Conservation (phyloP, 92 coral and sea anemone genomes). For the Chrysogorgia sp. region DNA sequence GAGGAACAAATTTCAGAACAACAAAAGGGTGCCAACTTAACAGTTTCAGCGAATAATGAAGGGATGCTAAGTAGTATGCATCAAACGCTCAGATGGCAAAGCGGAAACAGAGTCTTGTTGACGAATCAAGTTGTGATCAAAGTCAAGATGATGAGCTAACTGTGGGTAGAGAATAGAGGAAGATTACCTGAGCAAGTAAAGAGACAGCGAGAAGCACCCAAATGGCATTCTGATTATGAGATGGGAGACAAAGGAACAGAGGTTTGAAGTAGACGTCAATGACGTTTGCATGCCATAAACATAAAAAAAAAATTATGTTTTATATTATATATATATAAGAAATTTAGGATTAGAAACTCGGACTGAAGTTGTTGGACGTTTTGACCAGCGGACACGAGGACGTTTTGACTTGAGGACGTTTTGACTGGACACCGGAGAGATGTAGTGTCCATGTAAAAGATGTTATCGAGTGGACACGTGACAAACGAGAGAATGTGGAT, state of each 20-base stretch:
- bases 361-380: neutral
- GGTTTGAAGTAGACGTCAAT: neutral
- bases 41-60: neutral
- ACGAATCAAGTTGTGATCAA: neutral
- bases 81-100: neutral
- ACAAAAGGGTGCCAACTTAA: neutral
- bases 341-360: neutral
- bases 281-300: neutral
- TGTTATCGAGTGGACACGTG: neutral
- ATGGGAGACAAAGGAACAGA: conserved; percentile 5
- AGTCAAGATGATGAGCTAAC: conserved; percentile 7
- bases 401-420: too few relatives aligned
- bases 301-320: neutral
- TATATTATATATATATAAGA: too few relatives aligned
- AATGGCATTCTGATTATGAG: conserved; percentile 21
- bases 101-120: neutral
- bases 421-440: conserved; percentile 1
- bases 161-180: conserved; percentile 23
- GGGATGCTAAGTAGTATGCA: neutral
- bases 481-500: neutral
- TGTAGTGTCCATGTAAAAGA: conserved; percentile 20
- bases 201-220: conserved; percentile 33
- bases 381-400: too few relatives aligned
- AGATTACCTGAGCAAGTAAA: conserved; percentile 48
- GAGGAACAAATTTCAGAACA: neutral